These are phyloP conservation scores for Chaetogeoica ovagalla DNA, from an alignment of 2,888 invertebrate species.

Conservation along the genomic window DNA sequence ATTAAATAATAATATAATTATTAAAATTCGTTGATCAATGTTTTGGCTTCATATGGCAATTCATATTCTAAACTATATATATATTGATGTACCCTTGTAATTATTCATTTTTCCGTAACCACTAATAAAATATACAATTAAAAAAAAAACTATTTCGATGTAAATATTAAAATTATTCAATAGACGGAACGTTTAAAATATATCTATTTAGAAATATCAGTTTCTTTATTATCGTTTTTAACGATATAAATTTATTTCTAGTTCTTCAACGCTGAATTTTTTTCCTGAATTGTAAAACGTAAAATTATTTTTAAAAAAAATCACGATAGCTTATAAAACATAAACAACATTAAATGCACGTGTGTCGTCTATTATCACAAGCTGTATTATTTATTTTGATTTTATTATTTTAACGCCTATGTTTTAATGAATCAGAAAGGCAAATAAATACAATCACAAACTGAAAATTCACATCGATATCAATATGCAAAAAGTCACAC, in stretches of 20 bases:
- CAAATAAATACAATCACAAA: conserved; percentile 53
- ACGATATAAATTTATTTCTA: not conserved
- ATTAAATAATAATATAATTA: not conserved
- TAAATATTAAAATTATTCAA: not conserved
- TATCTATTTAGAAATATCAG: no score
- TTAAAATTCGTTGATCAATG: not conserved
- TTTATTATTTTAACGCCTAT: conserved; percentile 16
- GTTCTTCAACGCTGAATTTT: not conserved
- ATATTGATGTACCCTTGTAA: not conserved
- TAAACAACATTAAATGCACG: not conserved
- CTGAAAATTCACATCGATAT: conserved; percentile 51
- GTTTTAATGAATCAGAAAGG: conserved; percentile 46
- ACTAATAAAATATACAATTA: conserved; percentile 12
- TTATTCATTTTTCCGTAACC: not conserved
- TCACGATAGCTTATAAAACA: not conserved
- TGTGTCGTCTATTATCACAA: conserved; percentile 19
- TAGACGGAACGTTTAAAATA: not conserved
- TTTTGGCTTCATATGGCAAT: not conserved
- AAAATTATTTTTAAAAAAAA: not conserved
- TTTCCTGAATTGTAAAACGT: not conserved
- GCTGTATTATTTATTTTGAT: conserved; percentile 26
- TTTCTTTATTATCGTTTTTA: not conserved
- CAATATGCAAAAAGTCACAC: conserved; percentile 53
- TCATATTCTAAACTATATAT: not conserved
- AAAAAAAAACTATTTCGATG: not conserved